These are phyloP conservation scores for Danio aesculapii DNA, from an alignment of 2,797 vertebrate species.

Conservation along the genomic window DNA sequence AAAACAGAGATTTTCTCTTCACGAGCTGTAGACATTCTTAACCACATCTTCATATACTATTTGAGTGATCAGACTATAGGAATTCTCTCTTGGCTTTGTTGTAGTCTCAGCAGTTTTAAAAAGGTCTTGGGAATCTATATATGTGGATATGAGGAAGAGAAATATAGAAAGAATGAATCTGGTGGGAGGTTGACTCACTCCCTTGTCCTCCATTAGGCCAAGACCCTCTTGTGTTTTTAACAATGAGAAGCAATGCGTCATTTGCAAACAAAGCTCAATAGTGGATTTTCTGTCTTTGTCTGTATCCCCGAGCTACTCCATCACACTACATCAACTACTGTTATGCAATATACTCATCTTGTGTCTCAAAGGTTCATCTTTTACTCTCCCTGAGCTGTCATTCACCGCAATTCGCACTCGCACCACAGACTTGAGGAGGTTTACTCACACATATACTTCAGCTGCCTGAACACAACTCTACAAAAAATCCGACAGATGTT, in stretches of 20 bases:
- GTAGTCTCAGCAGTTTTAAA: neutral
- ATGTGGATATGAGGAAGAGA: neutral
- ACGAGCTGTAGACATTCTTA: too few relatives aligned
- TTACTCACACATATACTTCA: neutral
- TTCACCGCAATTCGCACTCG: neutral
- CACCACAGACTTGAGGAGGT: slow-evolving; percentile 4
- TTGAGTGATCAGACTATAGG: neutral
- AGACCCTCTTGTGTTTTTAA: slow-evolving; percentile 16
- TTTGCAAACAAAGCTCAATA: neutral
- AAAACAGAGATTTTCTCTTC: too few relatives aligned
- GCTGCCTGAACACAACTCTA: neutral
- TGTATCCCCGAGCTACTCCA: slow-evolving; percentile 34
- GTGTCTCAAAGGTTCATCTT: slow-evolving; percentile 36
- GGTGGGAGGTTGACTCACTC: slow-evolving; percentile 29
- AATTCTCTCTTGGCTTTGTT: neutral
- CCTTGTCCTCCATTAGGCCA: neutral
- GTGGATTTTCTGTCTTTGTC: slow-evolving; percentile 29
- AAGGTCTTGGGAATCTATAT: neutral
- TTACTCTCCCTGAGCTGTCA: slow-evolving; percentile 21
- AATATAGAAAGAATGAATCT: neutral
- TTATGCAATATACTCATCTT: slow-evolving; percentile 36
- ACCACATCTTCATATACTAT: neutral
- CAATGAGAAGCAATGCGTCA: slow-evolving; percentile 8
- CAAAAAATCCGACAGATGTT: neutral
- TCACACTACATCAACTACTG: slow-evolving; percentile 20